Conservation (phyloP, 1,140 invertebrate genomes). For the Ruditapes philippinarum region DNA sequence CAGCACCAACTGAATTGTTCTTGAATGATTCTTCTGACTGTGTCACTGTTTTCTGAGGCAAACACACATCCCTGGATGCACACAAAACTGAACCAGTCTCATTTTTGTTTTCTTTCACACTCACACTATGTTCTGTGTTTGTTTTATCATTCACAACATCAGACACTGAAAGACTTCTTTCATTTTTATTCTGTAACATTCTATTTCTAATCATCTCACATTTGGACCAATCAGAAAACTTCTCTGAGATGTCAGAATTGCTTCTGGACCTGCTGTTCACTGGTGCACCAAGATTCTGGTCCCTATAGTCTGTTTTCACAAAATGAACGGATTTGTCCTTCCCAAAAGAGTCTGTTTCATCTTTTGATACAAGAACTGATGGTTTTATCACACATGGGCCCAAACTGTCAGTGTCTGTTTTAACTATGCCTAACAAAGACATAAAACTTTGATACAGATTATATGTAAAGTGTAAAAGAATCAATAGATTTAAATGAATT, state of each 20-base stretch:
- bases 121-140: neutral
- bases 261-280: neutral
- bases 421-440: neutral
- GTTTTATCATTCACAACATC: conserved; percentile 8
- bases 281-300: neutral
- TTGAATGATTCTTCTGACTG: neutral
- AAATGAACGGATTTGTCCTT: neutral
- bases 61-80: neutral
- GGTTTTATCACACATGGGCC: conserved; percentile 25
- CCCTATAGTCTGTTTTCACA: no score
- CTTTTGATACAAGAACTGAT: neutral
- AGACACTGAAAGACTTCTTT: conserved; percentile 3
- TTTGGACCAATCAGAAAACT: neutral
- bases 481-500: no score
- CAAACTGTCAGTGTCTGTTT: neutral
- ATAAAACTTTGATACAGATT: no score
- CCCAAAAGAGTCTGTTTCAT: neutral
- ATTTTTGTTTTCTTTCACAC: neutral
- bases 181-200: neutral
- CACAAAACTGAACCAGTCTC: conserved; percentile 7
- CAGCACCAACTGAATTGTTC: neutral
- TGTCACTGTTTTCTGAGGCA: neutral
- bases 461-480: no score
- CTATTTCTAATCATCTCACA: neutral
- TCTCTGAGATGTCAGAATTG: neutral